These are phyloP conservation scores for Darevskia nairensis DNA, from an alignment of 2,797 vertebrate genomes.

Conservation along the genomic window DNA sequence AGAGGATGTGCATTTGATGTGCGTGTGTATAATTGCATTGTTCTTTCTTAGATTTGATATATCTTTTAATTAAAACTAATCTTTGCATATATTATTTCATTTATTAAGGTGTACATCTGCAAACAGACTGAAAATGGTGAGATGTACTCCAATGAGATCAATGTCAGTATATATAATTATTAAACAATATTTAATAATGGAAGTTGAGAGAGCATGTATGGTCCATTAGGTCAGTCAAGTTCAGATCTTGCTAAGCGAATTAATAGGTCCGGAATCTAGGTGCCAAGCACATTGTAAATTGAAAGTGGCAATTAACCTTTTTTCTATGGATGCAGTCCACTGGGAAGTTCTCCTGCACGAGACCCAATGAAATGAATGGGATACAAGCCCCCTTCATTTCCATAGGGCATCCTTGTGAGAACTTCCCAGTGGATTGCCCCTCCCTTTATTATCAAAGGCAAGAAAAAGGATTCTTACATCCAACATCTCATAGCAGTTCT, in stretches of 20 bases:
- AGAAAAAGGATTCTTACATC: neutral
- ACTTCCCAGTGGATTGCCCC: neutral
- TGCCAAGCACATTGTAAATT: neutral
- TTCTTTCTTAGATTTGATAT: neutral
- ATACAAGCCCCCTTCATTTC: neutral
- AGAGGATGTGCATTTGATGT: neutral
- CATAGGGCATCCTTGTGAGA: neutral
- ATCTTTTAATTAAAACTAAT: constrained; percentile 5
- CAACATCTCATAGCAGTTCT: neutral
- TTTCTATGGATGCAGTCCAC: neutral
- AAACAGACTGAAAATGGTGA: neutral
- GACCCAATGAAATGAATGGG: neutral
- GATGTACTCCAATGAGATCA: neutral
- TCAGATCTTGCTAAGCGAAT: neutral
- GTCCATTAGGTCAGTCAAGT: neutral
- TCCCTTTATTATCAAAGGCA: neutral
- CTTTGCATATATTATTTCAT: neutral
- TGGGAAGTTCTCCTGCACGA: neutral
- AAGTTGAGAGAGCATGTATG: neutral
- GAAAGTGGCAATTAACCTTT: neutral
- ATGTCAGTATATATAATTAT: neutral
- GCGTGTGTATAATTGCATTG: neutral
- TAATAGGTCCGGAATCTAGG: neutral
- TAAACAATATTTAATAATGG: neutral
- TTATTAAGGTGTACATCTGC: constrained; percentile 1